These are phyloP conservation scores for Clanis bilineata DNA, from an alignment of 2,888 invertebrate species.

Conservation along the genomic window DNA sequence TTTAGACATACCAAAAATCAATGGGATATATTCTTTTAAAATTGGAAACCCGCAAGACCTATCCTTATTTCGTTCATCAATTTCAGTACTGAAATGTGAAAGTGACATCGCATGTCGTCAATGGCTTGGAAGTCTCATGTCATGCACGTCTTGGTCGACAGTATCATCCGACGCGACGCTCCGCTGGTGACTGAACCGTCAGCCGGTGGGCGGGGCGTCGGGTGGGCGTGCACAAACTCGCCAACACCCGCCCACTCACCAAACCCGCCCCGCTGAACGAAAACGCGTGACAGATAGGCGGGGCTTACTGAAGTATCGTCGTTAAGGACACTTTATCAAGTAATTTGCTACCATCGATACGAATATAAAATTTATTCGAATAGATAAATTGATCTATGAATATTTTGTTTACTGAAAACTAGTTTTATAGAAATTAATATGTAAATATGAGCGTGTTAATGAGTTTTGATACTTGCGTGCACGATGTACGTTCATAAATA, in stretches of 20 bases:
- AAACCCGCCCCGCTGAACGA: conserved; percentile 53
- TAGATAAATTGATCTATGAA: conserved; percentile 30
- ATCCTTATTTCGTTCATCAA: neutral
- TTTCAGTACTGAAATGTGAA: neutral
- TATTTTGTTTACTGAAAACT: conserved; percentile 12
- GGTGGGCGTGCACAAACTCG: conserved; percentile 57
- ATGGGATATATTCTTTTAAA: neutral
- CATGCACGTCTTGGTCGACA: conserved; percentile 30
- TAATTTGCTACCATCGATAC: conserved; percentile 76
- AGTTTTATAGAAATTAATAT: neutral
- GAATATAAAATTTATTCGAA: conserved; percentile 68
- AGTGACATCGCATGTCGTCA: neutral
- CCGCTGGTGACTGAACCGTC: conserved; percentile 67
- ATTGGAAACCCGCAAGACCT: neutral
- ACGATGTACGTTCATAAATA: neutral
- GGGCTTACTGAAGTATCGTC: conserved; percentile 65
- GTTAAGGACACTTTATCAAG: conserved; percentile 79
- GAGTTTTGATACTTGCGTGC: neutral
- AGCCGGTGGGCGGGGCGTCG: conserved; percentile 65
- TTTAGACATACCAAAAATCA: too few species aligned
- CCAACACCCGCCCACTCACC: conserved; percentile 50
- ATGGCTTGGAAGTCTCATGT: neutral
- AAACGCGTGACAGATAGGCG: conserved; percentile 76
- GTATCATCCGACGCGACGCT: conserved; percentile 62
- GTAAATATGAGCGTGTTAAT: neutral